Conservation (phyloP, 1,140 invertebrate genomes). For the Drosophila parabipectinata region DNA sequence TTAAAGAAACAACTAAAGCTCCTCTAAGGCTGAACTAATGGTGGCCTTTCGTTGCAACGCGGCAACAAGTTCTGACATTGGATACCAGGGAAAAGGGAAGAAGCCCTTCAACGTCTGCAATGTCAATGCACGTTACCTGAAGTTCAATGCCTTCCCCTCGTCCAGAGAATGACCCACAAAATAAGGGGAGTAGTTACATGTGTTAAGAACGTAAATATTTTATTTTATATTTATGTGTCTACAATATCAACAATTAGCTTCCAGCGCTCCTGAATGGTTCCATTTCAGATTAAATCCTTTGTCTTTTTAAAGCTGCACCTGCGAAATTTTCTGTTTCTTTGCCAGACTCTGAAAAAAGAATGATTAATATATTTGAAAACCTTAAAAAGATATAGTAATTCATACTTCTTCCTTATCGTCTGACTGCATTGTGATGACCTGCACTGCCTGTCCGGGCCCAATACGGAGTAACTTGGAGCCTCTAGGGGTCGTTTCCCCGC, state of each 20-base stretch:
- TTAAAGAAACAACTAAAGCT: slow-evolving; percentile 43
- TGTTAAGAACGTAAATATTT: slow-evolving; percentile 13
- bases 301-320: slow-evolving; percentile 58
- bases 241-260: slow-evolving; percentile 47
- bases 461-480: slow-evolving; percentile 57
- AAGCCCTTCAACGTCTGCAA: slow-evolving; percentile 68
- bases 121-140: slow-evolving; percentile 61
- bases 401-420: slow-evolving; percentile 45
- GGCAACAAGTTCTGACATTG: slow-evolving; percentile 56
- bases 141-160: slow-evolving; percentile 68
- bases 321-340: slow-evolving; percentile 66
- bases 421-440: slow-evolving; percentile 65
- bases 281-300: slow-evolving; percentile 1
- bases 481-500: slow-evolving; percentile 59
- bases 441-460: slow-evolving; percentile 76
- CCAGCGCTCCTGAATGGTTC: slow-evolving; percentile 46
- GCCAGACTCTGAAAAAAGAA: slow-evolving; percentile 42
- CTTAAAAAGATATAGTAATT: neutral
- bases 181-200: slow-evolving; percentile 1
- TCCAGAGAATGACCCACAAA: slow-evolving; percentile 47
- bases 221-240: slow-evolving; percentile 39
- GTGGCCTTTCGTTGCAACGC: neutral
- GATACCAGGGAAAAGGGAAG: slow-evolving; percentile 43
- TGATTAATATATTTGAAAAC: neutral
- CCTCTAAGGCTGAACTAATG: slow-evolving; percentile 51